Conservation (phyloP, 2,797 vertebrate genomes). For the Lophura swinhoii region DNA sequence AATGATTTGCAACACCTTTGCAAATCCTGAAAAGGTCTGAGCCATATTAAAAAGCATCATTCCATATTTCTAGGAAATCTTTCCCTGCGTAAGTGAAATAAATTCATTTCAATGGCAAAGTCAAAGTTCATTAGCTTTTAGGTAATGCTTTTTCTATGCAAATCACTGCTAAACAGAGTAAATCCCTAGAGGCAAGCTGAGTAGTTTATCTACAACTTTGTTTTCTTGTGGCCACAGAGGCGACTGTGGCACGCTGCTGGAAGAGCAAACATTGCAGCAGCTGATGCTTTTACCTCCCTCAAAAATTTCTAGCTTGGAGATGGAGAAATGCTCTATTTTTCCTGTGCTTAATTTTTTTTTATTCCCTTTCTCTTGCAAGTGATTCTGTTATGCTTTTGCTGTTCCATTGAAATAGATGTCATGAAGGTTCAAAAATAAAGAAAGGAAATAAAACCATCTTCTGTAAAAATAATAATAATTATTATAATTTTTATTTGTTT, state of each 20-base stretch:
- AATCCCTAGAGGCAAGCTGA: not conserved
- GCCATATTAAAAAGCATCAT: not conserved
- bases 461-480: not conserved
- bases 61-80: conserved; percentile 4
- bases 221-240: not conserved
- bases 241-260: not conserved
- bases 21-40: conserved; percentile 6
- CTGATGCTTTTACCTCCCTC: not conserved
- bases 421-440: not conserved
- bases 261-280: not conserved
- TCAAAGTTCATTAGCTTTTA: conserved; percentile 17
- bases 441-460: not conserved
- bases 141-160: not conserved
- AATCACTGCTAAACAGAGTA: not conserved
- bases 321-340: not conserved
- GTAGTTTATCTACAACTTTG: not conserved
- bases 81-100: not conserved
- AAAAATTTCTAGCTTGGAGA: not conserved
- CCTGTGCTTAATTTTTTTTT: not conserved
- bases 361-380: not conserved
- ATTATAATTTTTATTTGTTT: too few relatives aligned
- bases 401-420: not conserved
- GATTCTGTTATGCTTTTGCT: not conserved
- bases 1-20: not conserved
- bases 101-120: not conserved